Conservation (phyloP, 1,140 invertebrate genomes). For the Lepidotrigona ventralis region DNA sequence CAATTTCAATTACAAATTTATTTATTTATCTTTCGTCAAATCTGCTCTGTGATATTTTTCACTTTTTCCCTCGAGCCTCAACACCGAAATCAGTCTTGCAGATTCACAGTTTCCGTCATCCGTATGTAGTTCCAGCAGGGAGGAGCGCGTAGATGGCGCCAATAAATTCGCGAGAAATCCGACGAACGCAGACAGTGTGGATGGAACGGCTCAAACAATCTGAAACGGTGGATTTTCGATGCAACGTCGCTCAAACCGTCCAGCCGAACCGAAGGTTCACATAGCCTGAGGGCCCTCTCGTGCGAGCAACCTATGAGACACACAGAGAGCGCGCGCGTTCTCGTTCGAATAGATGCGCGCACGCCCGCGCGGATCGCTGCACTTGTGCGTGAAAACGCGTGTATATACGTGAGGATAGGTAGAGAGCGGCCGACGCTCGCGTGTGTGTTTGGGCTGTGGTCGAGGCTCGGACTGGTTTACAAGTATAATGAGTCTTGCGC, state of each 20-base stretch:
- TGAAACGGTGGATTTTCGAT: neutral
- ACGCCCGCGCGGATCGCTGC: conserved; percentile 36
- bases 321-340: conserved; percentile 17
- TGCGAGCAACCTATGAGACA: conserved; percentile 40
- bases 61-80: no score
- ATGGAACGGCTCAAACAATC: neutral
- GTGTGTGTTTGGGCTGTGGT: conserved; percentile 70
- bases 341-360: conserved; percentile 28
- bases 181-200: neutral
- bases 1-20: no score
- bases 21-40: no score
- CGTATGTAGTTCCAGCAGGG: no score
- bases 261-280: neutral
- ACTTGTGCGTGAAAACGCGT: conserved; percentile 42
- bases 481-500: conserved; percentile 81
- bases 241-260: conserved; percentile 8
- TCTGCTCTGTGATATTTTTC: no score
- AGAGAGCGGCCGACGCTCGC: neutral
- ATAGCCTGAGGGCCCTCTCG: conserved; percentile 14
- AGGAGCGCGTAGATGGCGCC: neutral
- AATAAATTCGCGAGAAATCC: neutral
- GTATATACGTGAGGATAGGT: conserved; percentile 23
- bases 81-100: no score
- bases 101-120: no score
- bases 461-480: conserved; percentile 78